Percentiles rank a stretch among this genome's conserved stretches.
These are phyloP conservation scores for Chloroceryle inda DNA, from an alignment of 2,797 vertebrate species.

Conservation along the genomic window DNA sequence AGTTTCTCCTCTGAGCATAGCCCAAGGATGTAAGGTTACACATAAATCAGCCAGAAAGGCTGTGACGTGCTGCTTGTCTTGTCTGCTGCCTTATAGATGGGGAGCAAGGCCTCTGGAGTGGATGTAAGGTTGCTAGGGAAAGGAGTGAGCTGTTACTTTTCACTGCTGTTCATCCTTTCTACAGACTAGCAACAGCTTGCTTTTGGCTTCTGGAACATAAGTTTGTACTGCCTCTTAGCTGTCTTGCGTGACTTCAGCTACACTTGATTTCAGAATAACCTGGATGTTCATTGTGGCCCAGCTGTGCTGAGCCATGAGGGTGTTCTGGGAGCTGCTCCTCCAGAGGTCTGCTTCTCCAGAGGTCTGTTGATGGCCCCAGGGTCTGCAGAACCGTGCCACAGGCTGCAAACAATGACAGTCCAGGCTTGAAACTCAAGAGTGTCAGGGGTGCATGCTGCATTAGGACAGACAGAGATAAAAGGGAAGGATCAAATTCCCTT, in stretches of 20 bases:
- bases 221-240: neutral
- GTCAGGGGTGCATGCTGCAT: neutral
- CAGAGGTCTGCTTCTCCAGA: neutral
- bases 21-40: neutral
- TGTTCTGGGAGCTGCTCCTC: neutral
- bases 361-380: neutral
- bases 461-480: neutral
- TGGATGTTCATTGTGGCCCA: neutral
- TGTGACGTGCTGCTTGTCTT: neutral
- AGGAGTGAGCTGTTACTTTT: neutral
- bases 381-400: neutral
- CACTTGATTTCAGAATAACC: neutral
- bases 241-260: neutral
- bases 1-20: neutral
- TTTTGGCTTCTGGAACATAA: neutral
- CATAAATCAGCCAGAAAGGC: neutral
- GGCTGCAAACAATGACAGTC: neutral
- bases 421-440: neutral
- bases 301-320: neutral
- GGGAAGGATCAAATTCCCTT: neutral
- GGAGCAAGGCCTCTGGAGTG: neutral
- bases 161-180: neutral
- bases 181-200: neutral
- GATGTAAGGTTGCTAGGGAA: neutral
- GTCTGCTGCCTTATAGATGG: neutral